phyloP scores from a whole-genome alignment of 2,888 invertebrate species.

The Caradrina clavipalpis region DNA sequence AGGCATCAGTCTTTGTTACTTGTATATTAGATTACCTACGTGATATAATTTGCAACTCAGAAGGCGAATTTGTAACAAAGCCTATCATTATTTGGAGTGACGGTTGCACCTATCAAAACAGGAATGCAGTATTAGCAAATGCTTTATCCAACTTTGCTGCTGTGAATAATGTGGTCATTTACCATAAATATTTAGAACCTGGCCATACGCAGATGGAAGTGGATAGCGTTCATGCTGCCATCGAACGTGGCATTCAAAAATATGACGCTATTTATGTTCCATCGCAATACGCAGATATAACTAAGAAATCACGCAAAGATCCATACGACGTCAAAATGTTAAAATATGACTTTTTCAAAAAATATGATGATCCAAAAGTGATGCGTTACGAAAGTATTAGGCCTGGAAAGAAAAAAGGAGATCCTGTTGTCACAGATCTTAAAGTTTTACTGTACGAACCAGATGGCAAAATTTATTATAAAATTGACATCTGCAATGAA shows the following conservation, averaged over 20 bases:
- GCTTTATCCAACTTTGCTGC: conserved; percentile 17
- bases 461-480: conserved; percentile 18
- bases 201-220: conserved; percentile 7
- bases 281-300: neutral
- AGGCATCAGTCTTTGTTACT: no score
- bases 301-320: conserved; percentile 12
- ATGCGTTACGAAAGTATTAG: conserved; percentile 23
- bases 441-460: conserved; percentile 10
- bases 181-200: conserved; percentile 7
- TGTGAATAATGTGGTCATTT: neutral
- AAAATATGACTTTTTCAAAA: conserved; percentile 12
- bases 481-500: neutral
- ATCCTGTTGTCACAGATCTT: conserved; percentile 10
- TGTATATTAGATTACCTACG: no score
- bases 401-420: conserved; percentile 7
- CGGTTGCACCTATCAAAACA: conserved; percentile 18
- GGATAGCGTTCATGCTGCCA: conserved; percentile 1
- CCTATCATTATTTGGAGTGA: neutral
- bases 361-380: conserved; percentile 10
- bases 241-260: neutral
- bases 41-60: no score
- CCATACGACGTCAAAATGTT: conserved; percentile 8
- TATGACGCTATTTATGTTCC: conserved; percentile 4
- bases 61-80: no score
- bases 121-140: conserved; percentile 11